These are phyloP conservation scores for Pseudochirops cupreus DNA, from an alignment of 2,797 vertebrate genomes.

Conservation along the genomic window DNA sequence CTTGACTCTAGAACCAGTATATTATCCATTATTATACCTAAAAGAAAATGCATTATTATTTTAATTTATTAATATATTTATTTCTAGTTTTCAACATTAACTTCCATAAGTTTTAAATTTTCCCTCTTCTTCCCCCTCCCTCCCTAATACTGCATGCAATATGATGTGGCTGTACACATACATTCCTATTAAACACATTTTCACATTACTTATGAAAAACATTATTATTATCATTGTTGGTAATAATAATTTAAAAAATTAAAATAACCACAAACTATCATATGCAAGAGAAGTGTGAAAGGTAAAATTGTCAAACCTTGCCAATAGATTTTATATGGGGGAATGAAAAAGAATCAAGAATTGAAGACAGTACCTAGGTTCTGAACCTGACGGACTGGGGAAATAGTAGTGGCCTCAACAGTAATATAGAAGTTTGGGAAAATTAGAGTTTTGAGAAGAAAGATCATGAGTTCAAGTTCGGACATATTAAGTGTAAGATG, in stretches of 20 bases:
- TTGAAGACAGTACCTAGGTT: background rate
- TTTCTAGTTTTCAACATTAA: too few relatives aligned
- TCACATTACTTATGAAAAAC: too few relatives aligned
- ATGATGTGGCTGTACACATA: too few relatives aligned
- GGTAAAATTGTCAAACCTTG: background rate
- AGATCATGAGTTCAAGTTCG: background rate
- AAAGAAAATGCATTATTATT: too few relatives aligned
- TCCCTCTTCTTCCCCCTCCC: too few relatives aligned
- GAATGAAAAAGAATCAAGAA: background rate
- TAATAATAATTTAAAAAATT: background rate
- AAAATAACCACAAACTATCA: background rate
- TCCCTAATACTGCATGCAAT: too few relatives aligned
- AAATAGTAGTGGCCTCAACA: background rate
- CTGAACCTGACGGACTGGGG: background rate
- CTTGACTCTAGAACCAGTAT: background rate
- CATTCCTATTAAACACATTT: too few relatives aligned
- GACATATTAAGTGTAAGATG: background rate
- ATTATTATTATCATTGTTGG: too few relatives aligned
- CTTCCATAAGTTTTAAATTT: too few relatives aligned
- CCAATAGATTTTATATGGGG: background rate
- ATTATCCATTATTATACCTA: background rate
- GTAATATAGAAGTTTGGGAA: background rate
- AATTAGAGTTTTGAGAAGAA: background rate
- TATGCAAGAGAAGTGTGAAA: background rate
- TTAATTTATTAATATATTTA: too few relatives aligned